Base-by-base conservation (phyloP, 1,140 invertebrate genomes). In the Zaprionus davidi region DNA sequence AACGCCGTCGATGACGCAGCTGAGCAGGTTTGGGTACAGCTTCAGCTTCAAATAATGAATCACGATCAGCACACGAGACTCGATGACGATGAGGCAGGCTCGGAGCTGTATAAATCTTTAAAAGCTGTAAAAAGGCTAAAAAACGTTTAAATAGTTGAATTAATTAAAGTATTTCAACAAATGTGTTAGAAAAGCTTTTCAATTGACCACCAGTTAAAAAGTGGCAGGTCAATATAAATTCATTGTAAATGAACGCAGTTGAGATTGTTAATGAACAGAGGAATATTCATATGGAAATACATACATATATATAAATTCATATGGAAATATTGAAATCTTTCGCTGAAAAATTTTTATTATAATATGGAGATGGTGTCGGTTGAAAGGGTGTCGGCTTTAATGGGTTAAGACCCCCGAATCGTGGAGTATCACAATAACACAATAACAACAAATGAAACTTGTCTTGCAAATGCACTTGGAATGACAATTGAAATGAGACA, bases 401-500 rank as follows among this genome's bases (percentile, higher is more conserved):
- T 66, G 64, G 49, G 62, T 65, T 65, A 65, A 51, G 31, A 34
- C 9, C 9, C 0, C 9, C 63, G 20, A 57, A 28, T 57, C 64
- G 44, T 66, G 24, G 3, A n/a, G n/a, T 51, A n/a, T 5, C 38
- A 41, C 38, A 41, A 41, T 3, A 58, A 58, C 44, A 34, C 2
- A 22, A 22, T 22, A 67, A 34, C 12, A 20, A 58, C 13, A 71
- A 26, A 28, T 24, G 36, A 53, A 36, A 64, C 24, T 70, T 17
- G 26, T 26, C 53, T 38, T 55, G 46, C 53, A 31, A 57, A 58
- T 66, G 70, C 53, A 72, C 41, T 66, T 72, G 70, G 55, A 51
- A 66, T 38, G 63, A 58, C 62, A 66, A 72, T 72, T 66, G 63
- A 46, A 46, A 34, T 66, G 20, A 66, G 26, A 20, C 28, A 34